Evolutionary conservation across 2,797 vertebrate species (phyloP), one percentile per base, ranked within the genome.

Genomic region (Varecia variegata): DNA sequence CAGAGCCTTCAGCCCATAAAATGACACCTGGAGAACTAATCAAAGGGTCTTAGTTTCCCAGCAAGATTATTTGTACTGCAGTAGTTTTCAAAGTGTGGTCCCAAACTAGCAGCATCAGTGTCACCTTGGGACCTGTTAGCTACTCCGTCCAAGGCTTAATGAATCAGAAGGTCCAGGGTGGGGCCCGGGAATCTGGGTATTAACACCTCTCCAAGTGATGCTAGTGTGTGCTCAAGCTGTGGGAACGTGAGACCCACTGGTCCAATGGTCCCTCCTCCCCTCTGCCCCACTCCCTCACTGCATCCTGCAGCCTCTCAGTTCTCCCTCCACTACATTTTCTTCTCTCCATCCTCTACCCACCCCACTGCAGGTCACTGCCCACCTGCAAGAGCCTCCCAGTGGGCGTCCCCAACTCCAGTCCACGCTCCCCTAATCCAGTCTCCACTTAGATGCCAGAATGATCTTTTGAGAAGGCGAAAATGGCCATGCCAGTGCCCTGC

Each of bases 191-290:
- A 40, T 58, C 45, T 60, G 25, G 14, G 30, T 60, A 74, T n/a
- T 40, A 80, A 23, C 60, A 60, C 3, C 1, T 5, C 35, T 60
- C 25, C 27, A 58, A 32, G 65, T 21, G 21, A 82, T 3, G 40
- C n/a, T 7, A 15, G 23, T 1, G 3, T 7, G 3, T 0, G 7
- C 11, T 62, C 32, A 3, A 5, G 25, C 2, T 9, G 62, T 10
- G n/a, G 30, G 18, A 5, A 10, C 0, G 0, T 17, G 47, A 90
- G 77, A n/a, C 14, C 23, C 77, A 21, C 0, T 0, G 84, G 7
- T 40, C 15, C 73, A 5, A 7, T 0, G 18, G 17, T 30, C 1
- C 30, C 21, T 47, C 5, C n/a, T 54, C 14, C 11, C 40, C 18
- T 15, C 35, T 74, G 58, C 6, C 13, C 1, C 21, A 15, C 6